phyloP scores from a whole-genome alignment of 2,888 invertebrate species.

The Coronaproctus castanopsis region DNA sequence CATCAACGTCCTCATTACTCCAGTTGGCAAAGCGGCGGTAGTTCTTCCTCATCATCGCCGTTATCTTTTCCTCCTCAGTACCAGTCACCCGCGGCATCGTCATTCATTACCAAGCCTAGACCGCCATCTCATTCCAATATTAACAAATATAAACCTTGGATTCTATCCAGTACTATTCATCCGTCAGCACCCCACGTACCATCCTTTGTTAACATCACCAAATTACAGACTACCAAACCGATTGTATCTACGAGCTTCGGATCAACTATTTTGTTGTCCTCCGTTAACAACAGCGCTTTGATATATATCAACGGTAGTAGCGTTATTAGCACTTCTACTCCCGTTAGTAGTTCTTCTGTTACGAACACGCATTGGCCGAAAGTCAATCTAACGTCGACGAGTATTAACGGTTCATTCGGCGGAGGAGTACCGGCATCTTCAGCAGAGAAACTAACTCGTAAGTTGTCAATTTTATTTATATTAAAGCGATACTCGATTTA shows the following conservation, averaged over 20 bases:
- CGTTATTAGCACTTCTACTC: no score
- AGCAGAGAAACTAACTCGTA: slow-evolving; percentile 7
- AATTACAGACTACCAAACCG: slow-evolving; percentile 23
- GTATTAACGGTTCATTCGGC: no score
- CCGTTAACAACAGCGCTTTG: slow-evolving; percentile 7
- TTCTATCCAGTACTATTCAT: slow-evolving; percentile 15
- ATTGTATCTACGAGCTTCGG: slow-evolving; percentile 23
- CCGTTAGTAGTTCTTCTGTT: no score
- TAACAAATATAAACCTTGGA: slow-evolving; percentile 16
- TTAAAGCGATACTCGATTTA: no score
- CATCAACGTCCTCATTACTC: slow-evolving; percentile 11
- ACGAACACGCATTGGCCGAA: no score
- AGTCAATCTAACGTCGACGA: no score
- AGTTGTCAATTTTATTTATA: no score
- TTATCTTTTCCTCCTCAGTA: no score
- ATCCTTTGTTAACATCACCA: slow-evolving; percentile 13
- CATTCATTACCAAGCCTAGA: slow-evolving; percentile 15
- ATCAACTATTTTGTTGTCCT: slow-evolving; percentile 23
- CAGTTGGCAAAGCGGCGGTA: not conserved
- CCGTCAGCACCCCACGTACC: slow-evolving; percentile 14
- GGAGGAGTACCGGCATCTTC: slow-evolving; percentile 8
- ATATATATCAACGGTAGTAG: slow-evolving; percentile 16
- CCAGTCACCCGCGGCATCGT: slow-evolving; percentile 2
- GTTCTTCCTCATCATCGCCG: not conserved
- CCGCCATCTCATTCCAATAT: slow-evolving; percentile 9